A percentile compares a stretch with the other conserved stretches of the same genome.
These are phyloP conservation scores for Falco biarmicus DNA, from an alignment of 2,797 vertebrate species.

Conservation along the genomic window DNA sequence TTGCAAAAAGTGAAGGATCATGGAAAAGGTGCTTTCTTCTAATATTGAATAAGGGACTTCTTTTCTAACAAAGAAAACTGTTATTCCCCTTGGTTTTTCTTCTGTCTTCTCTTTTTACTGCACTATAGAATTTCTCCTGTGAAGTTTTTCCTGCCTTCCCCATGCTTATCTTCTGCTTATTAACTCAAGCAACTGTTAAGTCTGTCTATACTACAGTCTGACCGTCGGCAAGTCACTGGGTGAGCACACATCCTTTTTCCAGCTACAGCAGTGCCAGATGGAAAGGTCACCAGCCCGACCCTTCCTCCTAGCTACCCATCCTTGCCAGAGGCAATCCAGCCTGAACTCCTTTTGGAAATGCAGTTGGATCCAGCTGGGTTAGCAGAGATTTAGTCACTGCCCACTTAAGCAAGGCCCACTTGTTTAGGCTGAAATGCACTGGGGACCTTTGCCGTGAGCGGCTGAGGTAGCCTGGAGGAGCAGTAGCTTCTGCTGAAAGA, in stretches of 20 bases:
- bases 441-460: background rate
- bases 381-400: background rate
- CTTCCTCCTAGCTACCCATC: background rate
- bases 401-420: background rate
- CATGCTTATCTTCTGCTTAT: background rate
- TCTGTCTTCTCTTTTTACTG: background rate
- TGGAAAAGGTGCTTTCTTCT: slow-evolving; percentile 12
- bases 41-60: background rate
- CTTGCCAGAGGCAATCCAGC: background rate
- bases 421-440: background rate
- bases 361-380: background rate
- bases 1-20: slow-evolving; percentile 6
- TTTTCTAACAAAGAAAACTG: background rate
- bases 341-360: background rate
- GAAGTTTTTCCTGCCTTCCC: background rate
- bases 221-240: background rate
- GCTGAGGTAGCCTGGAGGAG: background rate
- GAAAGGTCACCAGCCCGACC: background rate
- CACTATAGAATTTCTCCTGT: background rate
- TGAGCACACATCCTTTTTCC: background rate
- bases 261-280: background rate
- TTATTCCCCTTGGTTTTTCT: background rate
- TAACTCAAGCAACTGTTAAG: background rate
- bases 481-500: background rate
- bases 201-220: background rate